phyloP scores from a whole-genome alignment of 2,113 vertebrate species.

The Chamaetylas fuelleborni region DNA sequence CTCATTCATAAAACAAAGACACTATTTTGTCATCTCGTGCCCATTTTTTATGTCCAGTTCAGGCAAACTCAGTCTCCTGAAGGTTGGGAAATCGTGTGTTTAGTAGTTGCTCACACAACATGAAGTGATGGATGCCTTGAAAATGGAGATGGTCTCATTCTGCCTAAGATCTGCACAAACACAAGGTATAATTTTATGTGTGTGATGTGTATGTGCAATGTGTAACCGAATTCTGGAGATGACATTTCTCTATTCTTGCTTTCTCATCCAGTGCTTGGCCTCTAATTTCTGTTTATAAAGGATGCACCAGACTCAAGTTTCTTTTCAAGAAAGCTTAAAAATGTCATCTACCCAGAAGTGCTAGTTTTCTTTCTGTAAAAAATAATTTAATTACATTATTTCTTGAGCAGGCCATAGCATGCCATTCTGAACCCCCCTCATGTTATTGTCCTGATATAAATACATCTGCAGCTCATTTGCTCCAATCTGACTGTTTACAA shows the following conservation, averaged over 20 bases:
- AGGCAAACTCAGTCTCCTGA: not conserved
- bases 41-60: not conserved
- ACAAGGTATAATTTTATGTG: rapidly evolving
- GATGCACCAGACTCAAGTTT: not conserved
- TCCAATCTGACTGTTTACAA: constrained; percentile 41
- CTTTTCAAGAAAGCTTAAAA: constrained; percentile 16
- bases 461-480: constrained; percentile 24
- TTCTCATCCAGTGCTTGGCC: not conserved
- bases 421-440: not conserved
- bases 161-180: not conserved
- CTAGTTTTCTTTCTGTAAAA: constrained; percentile 31
- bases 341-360: not conserved
- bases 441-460: constrained; percentile 47
- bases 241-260: not conserved
- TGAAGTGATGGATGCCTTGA: not conserved
- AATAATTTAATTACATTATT: constrained; percentile 48
- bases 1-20: not conserved
- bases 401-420: constrained; percentile 29
- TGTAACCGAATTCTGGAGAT: not conserved
- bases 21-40: not conserved
- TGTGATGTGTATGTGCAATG: not conserved
- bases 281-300: not conserved
- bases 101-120: not conserved
- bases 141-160: not conserved
- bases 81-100: not conserved